Evolutionary conservation across 2,888 invertebrate species (phyloP).

Genomic region (Eulithis prunata): DNA sequence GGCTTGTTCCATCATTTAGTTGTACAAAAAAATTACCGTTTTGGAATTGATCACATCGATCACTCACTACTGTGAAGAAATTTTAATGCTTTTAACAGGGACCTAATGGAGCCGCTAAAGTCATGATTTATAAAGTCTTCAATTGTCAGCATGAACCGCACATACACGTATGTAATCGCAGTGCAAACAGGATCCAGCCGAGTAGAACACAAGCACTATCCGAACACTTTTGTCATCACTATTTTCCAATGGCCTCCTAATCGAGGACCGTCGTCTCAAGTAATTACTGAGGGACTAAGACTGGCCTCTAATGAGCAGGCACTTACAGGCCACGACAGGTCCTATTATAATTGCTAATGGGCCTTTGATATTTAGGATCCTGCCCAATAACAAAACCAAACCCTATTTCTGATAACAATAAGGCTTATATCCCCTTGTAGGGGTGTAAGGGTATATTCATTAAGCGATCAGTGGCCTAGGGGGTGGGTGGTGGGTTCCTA

Average conservation of each 20-base stretch:
- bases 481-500: conserved; percentile 35
- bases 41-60: too few relatives aligned
- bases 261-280: conserved; percentile 24
- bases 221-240: conserved; percentile 27
- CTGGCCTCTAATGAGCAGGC: conserved; percentile 66
- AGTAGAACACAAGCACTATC: conserved; percentile 13
- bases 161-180: background rate
- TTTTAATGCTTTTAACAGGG: too few relatives aligned
- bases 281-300: conserved; percentile 21
- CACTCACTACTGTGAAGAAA: too few relatives aligned
- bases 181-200: background rate
- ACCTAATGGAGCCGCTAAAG: too few relatives aligned
- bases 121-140: background rate
- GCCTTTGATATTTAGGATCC: conserved; percentile 38
- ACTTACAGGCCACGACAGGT: conserved; percentile 62
- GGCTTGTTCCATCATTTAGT: too few relatives aligned
- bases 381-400: conserved; percentile 10
- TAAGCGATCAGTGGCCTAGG: conserved; percentile 45
- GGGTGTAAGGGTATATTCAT: conserved; percentile 33
- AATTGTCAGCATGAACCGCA: background rate
- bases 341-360: conserved; percentile 80
- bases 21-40: too few relatives aligned
- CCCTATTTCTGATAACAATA: conserved; percentile 21
- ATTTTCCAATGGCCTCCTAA: conserved; percentile 26
- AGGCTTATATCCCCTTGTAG: conserved; percentile 22